phyloP scores from a whole-genome alignment of 2,797 vertebrate genomes.

The Gallinago stenura region DNA sequence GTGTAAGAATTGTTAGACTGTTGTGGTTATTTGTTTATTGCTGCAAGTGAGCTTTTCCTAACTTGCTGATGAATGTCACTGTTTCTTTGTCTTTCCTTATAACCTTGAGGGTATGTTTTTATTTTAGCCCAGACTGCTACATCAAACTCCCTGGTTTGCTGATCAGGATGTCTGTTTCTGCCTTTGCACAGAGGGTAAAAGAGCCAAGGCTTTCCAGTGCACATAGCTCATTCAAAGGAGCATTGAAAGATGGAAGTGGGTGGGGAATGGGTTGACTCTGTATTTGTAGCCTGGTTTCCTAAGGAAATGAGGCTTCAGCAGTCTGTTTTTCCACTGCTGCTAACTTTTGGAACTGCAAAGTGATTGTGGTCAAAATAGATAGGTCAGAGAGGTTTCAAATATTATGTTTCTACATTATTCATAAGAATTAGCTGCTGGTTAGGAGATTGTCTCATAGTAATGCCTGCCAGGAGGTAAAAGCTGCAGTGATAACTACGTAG shows the following conservation, averaged over 20 bases:
- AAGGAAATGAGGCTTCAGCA: constrained; percentile 44
- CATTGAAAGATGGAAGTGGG: constrained; percentile 24
- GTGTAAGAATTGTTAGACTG: background rate
- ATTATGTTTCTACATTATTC: background rate
- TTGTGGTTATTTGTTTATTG: background rate
- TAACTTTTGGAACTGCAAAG: background rate
- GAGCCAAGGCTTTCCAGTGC: background rate
- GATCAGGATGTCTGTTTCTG: background rate
- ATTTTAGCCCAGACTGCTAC: background rate
- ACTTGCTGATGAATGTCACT: background rate
- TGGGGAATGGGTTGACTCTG: background rate
- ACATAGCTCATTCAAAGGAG: background rate
- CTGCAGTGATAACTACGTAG: background rate
- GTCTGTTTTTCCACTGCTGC: background rate
- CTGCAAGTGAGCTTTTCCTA: background rate
- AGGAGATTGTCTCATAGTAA: background rate
- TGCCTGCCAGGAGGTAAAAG: background rate
- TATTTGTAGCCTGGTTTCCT: constrained; percentile 26
- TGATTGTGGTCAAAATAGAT: background rate
- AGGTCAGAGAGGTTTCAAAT: background rate
- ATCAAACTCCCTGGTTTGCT: background rate
- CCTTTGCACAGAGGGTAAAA: background rate
- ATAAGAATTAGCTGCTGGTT: background rate
- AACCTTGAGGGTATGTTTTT: background rate
- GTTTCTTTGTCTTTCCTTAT: background rate